A percentile compares a stretch with the other conserved stretches of the same genome.
phyloP scores from a whole-genome alignment of 2,888 invertebrate genomes.

The Orthonychiurus folsomi region DNA sequence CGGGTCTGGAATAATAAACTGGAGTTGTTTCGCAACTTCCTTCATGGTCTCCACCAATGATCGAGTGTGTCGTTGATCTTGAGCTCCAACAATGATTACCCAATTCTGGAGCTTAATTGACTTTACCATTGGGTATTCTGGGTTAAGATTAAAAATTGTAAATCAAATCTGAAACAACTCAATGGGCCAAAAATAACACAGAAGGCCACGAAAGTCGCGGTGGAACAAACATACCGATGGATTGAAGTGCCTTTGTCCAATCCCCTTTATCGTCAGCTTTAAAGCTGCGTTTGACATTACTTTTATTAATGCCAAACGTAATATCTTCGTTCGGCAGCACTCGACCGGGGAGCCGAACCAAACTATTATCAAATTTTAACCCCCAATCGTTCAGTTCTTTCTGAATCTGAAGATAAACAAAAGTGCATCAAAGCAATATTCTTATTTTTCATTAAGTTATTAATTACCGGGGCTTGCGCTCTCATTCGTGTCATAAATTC shows the following conservation, averaged over 20 bases:
- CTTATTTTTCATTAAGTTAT: too few species aligned
- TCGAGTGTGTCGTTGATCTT: conserved; percentile 18
- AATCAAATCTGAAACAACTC: not conserved
- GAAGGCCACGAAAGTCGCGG: not conserved
- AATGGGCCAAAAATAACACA: not conserved
- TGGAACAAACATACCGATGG: conserved; percentile 42
- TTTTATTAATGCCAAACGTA: conserved; percentile 40
- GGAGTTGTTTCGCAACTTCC: conserved; percentile 25
- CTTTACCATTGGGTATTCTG: not conserved
- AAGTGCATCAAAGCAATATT: too few species aligned
- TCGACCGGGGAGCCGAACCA: conserved; percentile 55
- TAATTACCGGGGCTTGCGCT: conserved; percentile 39
- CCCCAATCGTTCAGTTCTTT: conserved; percentile 72
- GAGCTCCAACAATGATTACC: conserved; percentile 22
- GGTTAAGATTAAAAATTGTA: too few species aligned
- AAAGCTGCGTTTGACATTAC: conserved; percentile 40
- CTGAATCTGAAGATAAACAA: not conserved
- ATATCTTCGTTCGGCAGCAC: conserved; percentile 59
- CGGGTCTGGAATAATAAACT: conserved; percentile 23
- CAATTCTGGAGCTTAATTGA: conserved; percentile 40
- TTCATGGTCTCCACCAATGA: conserved; percentile 23
- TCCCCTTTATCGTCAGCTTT: conserved; percentile 54
- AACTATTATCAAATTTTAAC: conserved; percentile 53
- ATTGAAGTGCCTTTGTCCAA: conserved; percentile 60
- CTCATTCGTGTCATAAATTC: conserved; percentile 51